These are phyloP conservation scores for Glareola pratincola DNA, from an alignment of 2,113 vertebrate genomes.

Conservation along the genomic window DNA sequence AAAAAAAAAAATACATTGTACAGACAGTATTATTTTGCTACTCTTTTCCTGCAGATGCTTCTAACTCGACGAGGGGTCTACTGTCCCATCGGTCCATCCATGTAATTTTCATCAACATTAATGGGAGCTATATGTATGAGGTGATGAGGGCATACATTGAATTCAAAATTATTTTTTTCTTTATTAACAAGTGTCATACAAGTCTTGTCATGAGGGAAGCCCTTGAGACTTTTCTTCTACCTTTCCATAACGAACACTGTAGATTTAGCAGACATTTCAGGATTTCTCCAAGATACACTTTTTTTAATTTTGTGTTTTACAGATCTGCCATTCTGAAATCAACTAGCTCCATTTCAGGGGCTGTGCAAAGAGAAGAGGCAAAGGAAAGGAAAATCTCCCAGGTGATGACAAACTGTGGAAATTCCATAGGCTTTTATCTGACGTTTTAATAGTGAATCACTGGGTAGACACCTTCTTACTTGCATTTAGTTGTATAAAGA, in stretches of 20 bases:
- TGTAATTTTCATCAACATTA: not conserved
- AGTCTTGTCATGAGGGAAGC: not conserved
- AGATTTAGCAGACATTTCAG: not conserved
- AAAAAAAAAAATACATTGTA: not conserved
- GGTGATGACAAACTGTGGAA: not conserved
- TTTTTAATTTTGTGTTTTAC: not conserved
- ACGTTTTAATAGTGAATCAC: not conserved
- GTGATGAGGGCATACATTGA: not conserved
- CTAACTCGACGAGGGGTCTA: not conserved
- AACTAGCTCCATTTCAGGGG: not conserved
- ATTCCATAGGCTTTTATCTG: not conserved
- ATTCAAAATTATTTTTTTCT: not conserved
- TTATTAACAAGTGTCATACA: not conserved
- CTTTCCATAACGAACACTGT: not conserved
- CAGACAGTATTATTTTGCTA: not conserved
- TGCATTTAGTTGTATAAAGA: not conserved
- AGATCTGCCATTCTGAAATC: not conserved
- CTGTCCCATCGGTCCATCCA: not conserved
- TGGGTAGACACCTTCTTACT: not conserved
- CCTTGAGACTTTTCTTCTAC: not conserved
- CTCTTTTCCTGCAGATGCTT: not conserved
- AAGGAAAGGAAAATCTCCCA: not conserved
- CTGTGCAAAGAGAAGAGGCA: not conserved
- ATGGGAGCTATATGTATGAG: not conserved
- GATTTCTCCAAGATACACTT: not conserved